phyloP scores from a whole-genome alignment of 2,113 vertebrate species.

The Oreochromis aureus region DNA sequence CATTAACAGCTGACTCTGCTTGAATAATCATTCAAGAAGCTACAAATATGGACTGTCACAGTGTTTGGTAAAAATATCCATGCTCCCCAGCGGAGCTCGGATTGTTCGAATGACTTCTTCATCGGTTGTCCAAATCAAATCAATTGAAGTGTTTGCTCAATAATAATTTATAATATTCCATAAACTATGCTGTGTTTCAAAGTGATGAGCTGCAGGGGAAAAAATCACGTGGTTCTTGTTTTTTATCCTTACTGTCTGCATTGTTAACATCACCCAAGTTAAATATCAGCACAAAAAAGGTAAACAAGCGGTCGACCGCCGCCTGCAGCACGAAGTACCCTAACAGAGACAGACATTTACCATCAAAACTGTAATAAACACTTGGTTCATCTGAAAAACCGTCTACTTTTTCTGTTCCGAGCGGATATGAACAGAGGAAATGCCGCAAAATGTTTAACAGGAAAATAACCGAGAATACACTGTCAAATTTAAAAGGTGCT shows the following conservation, averaged over 20 bases:
- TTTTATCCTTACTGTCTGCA: background rate
- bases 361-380: background rate
- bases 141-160: background rate
- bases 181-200: background rate
- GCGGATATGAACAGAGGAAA: background rate
- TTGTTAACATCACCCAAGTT: background rate
- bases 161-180: background rate
- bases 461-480: background rate
- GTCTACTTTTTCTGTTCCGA: background rate
- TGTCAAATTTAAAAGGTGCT: background rate
- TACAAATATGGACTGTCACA: background rate
- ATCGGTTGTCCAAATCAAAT: background rate
- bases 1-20: background rate
- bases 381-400: background rate
- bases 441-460: background rate
- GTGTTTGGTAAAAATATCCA: background rate
- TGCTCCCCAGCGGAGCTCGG: background rate
- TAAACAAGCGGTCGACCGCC: conserved; percentile 12
- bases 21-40: background rate
- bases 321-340: background rate
- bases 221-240: background rate
- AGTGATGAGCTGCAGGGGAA: background rate
- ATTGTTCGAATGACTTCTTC: background rate
- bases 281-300: background rate
- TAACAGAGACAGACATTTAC: background rate